These are phyloP conservation scores for Pantelozetes paolii DNA, from an alignment of 2,888 invertebrate species.

Conservation along the genomic window DNA sequence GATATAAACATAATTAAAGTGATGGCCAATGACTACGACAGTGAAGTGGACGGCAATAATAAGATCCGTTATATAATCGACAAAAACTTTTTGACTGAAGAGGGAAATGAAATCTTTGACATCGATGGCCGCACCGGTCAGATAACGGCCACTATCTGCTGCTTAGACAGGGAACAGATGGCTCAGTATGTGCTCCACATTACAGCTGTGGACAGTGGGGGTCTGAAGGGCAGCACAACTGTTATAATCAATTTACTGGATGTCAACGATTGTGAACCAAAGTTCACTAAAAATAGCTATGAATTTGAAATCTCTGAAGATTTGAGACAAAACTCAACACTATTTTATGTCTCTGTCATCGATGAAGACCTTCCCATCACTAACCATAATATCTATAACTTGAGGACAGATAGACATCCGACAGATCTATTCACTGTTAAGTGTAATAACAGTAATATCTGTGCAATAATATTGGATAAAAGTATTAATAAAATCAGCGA, in stretches of 20 bases:
- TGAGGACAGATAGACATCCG: conserved; percentile 48
- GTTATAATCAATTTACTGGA: conserved; percentile 93
- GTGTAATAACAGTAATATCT: background rate
- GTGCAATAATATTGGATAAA: background rate
- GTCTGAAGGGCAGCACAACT: conserved; percentile 87
- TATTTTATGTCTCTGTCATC: conserved; percentile 82
- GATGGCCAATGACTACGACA: conserved; percentile 95
- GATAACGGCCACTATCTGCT: conserved; percentile 92
- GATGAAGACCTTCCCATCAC: conserved; percentile 80
- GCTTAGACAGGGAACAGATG: conserved; percentile 85
- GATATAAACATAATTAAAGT: conserved; percentile 87
- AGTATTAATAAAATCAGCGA: background rate
- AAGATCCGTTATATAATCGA: conserved; percentile 90
- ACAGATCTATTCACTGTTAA: background rate
- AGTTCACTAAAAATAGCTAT: conserved; percentile 93
- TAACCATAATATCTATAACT: conserved; percentile 89
- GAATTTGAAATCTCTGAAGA: conserved; percentile 93
- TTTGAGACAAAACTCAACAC: conserved; percentile 87
- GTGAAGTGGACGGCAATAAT: conserved; percentile 89
- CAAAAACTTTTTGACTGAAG: conserved; percentile 93
- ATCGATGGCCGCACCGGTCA: conserved; percentile 94
- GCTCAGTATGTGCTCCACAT: conserved; percentile 97
- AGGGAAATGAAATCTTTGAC: conserved; percentile 90
- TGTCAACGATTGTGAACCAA: conserved; percentile 97
- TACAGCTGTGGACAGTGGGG: conserved; percentile 90